Conservation (phyloP, 2,797 vertebrate species). For the Gobionotothen gibberifrons region DNA sequence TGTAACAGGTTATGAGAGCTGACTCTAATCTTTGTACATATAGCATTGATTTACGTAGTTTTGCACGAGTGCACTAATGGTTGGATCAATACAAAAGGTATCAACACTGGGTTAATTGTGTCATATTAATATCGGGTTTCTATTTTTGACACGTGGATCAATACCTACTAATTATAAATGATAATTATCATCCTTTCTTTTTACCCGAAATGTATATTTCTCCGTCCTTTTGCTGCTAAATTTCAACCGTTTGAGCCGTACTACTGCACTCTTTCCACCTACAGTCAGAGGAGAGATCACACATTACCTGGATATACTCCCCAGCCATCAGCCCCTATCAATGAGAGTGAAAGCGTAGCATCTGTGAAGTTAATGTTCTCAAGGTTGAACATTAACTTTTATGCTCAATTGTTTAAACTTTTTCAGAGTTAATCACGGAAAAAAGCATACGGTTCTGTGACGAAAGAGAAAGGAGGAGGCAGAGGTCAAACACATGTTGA, state of each 20-base stretch:
- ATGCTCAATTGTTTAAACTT: background rate
- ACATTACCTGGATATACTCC: background rate
- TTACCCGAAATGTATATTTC: background rate
- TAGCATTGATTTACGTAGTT: background rate
- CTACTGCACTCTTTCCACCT: background rate
- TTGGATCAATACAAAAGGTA: background rate
- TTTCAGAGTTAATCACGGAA: no score
- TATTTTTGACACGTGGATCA: background rate
- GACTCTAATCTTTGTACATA: background rate
- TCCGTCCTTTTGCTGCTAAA: constrained; percentile 15
- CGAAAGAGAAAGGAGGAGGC: background rate
- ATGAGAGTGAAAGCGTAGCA: background rate
- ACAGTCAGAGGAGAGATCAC: no score
- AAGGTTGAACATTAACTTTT: constrained; percentile 8
- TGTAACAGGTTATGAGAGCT: background rate
- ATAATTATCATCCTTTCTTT: background rate
- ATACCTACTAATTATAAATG: background rate
- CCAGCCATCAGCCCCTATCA: constrained; percentile 5
- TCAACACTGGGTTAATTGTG: no score
- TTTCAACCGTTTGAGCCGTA: background rate
- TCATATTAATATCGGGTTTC: background rate
- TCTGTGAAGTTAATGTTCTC: background rate
- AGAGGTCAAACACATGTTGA: constrained; percentile 8
- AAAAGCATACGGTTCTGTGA: background rate
- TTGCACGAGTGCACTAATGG: background rate